phyloP scores from a whole-genome alignment of 1,140 invertebrate genomes.

The Antheraea pernyi region DNA sequence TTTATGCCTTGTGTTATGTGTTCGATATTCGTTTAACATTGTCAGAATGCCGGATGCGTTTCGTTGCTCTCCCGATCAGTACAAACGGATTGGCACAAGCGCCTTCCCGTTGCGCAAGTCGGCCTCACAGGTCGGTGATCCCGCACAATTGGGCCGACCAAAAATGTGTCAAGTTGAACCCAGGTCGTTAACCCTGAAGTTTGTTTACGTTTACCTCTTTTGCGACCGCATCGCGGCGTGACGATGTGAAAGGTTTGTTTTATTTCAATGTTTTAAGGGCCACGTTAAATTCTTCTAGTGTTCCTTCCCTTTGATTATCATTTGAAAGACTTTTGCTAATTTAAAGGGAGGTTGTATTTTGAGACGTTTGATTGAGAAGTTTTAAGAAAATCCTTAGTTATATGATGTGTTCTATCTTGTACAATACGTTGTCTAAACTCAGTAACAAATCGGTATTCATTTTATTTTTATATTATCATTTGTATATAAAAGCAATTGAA shows the following conservation, averaged over 20 bases:
- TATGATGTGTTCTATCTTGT: neutral
- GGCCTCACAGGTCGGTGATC: constrained; percentile 55
- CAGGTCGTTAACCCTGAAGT: constrained; percentile 58
- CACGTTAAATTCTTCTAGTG: neutral
- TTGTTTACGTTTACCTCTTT: constrained; percentile 61
- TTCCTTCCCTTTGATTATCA: neutral
- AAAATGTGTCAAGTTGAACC: constrained; percentile 77
- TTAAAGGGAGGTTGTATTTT: neutral
- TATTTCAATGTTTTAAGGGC: constrained; percentile 4
- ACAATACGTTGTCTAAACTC: neutral
- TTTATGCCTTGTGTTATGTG: neutral
- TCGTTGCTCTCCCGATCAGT: constrained; percentile 31
- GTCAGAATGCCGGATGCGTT: constrained; percentile 21
- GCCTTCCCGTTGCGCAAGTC: constrained; percentile 67
- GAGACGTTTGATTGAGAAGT: neutral
- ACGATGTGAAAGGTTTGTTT: constrained; percentile 20
- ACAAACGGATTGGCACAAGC: constrained; percentile 46
- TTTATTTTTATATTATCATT: neutral
- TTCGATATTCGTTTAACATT: neutral
- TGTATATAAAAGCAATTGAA: neutral
- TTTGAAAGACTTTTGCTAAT: neutral
- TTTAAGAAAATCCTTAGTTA: neutral
- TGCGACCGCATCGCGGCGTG: constrained; percentile 24
- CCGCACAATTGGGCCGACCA: constrained; percentile 66
- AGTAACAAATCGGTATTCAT: neutral